These are phyloP conservation scores for Pissodes strobi DNA, from an alignment of 1,140 invertebrate genomes.

Conservation along the genomic window DNA sequence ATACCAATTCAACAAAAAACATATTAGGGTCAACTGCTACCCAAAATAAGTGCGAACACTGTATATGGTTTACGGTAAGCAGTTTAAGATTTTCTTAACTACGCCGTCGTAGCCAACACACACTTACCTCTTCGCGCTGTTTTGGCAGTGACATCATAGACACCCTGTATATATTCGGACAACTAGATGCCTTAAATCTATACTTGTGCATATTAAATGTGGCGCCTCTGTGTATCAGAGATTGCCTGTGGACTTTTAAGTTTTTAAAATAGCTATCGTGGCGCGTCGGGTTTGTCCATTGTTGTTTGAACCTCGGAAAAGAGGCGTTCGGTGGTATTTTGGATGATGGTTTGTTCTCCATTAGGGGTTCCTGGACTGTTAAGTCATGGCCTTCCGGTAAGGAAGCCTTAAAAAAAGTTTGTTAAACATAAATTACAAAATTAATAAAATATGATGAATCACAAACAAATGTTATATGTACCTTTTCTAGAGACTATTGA, in stretches of 20 bases:
- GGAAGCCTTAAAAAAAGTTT: conserved; percentile 41
- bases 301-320: conserved; percentile 63
- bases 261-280: conserved; percentile 75
- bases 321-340: conserved; percentile 26
- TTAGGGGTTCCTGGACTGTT: conserved; percentile 39
- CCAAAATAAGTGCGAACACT: too few relatives aligned
- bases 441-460: too few relatives aligned
- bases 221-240: conserved; percentile 77
- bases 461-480: too few relatives aligned
- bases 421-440: too few relatives aligned
- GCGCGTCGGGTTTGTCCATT: conserved; percentile 46
- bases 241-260: conserved; percentile 76
- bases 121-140: conserved; percentile 69
- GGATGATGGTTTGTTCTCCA: conserved; percentile 22
- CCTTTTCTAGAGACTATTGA: too few relatives aligned
- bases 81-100: conserved; percentile 12
- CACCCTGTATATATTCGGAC: conserved; percentile 87
- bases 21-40: too few relatives aligned
- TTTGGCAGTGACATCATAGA: conserved; percentile 84
- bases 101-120: not conserved
- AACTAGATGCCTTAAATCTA: conserved; percentile 81
- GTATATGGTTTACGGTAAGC: not conserved
- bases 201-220: conserved; percentile 81
- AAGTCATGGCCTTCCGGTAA: conserved; percentile 36
- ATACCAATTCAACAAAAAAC: too few relatives aligned